A percentile compares a stretch with the other conserved stretches of the same genome.
Evolutionary conservation across 2,113 vertebrate genomes (phyloP).

Genomic region (Thinocorus orbignyianus): DNA sequence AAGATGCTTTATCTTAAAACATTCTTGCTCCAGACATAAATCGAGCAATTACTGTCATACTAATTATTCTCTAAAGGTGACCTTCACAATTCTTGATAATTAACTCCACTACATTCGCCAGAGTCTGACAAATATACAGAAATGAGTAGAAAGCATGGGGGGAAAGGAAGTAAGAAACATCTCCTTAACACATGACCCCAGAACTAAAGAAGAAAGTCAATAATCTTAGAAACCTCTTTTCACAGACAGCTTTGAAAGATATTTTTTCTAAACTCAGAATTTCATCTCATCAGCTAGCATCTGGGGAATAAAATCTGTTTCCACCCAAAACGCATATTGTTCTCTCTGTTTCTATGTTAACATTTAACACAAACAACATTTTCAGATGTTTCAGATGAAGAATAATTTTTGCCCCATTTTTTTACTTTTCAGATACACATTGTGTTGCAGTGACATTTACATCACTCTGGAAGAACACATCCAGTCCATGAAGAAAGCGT

Average conservation of each 20-base stretch:
- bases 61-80: background rate
- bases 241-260: background rate
- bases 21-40: background rate
- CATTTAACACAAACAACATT: background rate
- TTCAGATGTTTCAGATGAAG: background rate
- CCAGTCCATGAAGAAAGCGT: accelerated
- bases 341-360: background rate
- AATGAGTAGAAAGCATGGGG: background rate
- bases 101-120: background rate
- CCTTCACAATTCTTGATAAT: background rate
- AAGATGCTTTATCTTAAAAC: background rate
- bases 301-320: background rate
- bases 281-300: background rate
- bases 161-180: background rate
- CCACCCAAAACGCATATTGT: background rate
- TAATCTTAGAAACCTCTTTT: background rate
- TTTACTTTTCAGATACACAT: background rate
- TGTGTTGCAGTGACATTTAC: background rate
- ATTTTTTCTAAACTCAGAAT: background rate
- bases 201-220: background rate
- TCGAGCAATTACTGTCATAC: background rate
- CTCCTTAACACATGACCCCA: background rate
- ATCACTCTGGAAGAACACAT: background rate
- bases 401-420: background rate
- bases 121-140: background rate